Percentiles rank a stretch among this genome's conserved stretches.
Evolutionary conservation across 2,797 vertebrate species (phyloP).

Genomic region (Philypnodon macrostomus): DNA sequence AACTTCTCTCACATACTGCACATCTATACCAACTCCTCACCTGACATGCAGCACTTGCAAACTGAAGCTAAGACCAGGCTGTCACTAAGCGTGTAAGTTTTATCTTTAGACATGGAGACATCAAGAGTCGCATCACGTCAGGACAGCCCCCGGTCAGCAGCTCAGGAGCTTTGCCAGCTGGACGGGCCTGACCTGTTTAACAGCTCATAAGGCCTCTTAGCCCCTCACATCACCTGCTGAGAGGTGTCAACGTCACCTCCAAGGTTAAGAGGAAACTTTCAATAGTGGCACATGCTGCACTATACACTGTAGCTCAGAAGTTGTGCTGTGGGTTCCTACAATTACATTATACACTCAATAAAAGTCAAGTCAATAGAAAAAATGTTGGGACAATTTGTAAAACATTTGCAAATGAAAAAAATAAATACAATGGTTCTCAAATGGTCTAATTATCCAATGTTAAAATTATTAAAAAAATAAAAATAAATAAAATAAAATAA

Average conservation of each 20-base stretch:
- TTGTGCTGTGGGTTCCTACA: background rate
- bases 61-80: conserved; percentile 10
- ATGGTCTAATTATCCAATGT: too few relatives aligned
- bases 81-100: conserved; percentile 28
- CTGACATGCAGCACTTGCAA: conserved; percentile 54
- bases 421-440: too few relatives aligned
- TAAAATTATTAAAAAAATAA: too few relatives aligned
- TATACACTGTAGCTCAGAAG: background rate
- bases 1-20: conserved; percentile 41
- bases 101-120: conserved; percentile 32
- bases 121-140: conserved; percentile 60
- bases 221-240: conserved; percentile 42
- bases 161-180: conserved; percentile 64
- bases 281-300: conserved; percentile 13
- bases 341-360: too few relatives aligned
- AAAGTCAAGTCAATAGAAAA: too few relatives aligned
- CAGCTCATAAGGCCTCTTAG: conserved; percentile 56
- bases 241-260: conserved; percentile 21
- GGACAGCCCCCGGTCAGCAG: conserved; percentile 49
- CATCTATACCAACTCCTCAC: conserved; percentile 35
- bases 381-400: too few relatives aligned
- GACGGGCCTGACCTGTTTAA: conserved; percentile 57
- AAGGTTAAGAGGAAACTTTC: conserved; percentile 35
- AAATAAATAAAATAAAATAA: too few relatives aligned
- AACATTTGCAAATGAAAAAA: too few relatives aligned